Conservation (phyloP, 1,140 invertebrate species). For the Aphis craccivora region DNA sequence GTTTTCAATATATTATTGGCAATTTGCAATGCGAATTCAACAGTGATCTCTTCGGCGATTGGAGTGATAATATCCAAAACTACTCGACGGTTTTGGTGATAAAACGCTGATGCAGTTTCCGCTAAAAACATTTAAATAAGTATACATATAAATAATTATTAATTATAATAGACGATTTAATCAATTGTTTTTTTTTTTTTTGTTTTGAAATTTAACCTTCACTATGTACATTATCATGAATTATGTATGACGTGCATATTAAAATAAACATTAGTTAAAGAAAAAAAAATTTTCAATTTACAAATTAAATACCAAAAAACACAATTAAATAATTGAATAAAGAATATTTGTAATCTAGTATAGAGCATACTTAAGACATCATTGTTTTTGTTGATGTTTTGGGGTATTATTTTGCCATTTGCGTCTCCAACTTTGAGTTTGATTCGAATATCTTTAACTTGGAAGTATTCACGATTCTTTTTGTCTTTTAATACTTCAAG, state of each 20-base stretch:
- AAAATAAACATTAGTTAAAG: neutral
- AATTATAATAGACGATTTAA: neutral
- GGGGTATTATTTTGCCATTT: conserved; percentile 61
- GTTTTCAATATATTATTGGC: conserved; percentile 69
- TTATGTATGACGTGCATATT: too few relatives aligned
- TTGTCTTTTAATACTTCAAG: conserved; percentile 69
- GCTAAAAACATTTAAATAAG: conserved; percentile 65
- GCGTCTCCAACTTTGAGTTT: conserved; percentile 71
- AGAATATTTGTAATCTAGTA: neutral
- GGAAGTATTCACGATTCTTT: conserved; percentile 70
- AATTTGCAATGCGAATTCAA: conserved; percentile 69
- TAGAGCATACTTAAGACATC: conserved; percentile 59
- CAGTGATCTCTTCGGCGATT: conserved; percentile 74
- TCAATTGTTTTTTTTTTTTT: too few relatives aligned
- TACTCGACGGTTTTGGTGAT: conserved; percentile 74
- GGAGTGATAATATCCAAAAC: conserved; percentile 76
- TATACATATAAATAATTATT: neutral
- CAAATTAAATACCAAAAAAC: neutral
- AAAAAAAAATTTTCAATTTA: neutral
- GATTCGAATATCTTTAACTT: conserved; percentile 69
- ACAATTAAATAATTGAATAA: neutral
- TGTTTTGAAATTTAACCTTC: too few relatives aligned
- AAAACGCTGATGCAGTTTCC: conserved; percentile 71
- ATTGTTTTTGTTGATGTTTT: conserved; percentile 59
- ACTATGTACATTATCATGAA: too few relatives aligned